These are phyloP conservation scores for Mechanitis mazaeus DNA, from an alignment of 2,888 invertebrate species.

Conservation along the genomic window DNA sequence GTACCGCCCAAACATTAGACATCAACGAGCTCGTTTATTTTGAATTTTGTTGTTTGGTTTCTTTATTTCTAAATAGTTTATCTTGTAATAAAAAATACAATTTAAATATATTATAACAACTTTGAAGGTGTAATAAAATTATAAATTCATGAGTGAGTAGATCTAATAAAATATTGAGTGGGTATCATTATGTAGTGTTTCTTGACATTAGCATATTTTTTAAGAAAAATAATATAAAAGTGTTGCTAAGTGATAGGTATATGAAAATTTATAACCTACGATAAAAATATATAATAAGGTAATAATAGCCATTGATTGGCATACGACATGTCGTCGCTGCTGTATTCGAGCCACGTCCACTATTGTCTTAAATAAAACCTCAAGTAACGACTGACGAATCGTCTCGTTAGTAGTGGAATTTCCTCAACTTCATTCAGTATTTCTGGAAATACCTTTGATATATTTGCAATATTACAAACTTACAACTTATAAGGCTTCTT, in stretches of 20 bases:
- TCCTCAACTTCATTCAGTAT: conserved; percentile 13
- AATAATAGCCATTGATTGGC: conserved; percentile 34
- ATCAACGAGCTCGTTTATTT: background rate
- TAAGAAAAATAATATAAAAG: too few relatives aligned
- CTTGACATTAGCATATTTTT: too few relatives aligned
- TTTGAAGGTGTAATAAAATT: too few relatives aligned
- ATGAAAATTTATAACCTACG: background rate
- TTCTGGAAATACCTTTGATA: background rate
- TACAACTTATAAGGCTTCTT: too few relatives aligned
- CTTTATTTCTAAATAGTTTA: background rate
- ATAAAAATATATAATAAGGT: background rate
- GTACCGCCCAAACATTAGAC: background rate
- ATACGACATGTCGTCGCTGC: conserved; percentile 8
- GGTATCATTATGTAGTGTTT: too few relatives aligned
- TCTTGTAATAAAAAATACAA: too few relatives aligned
- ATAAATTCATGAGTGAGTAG: too few relatives aligned
- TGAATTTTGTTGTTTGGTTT: background rate
- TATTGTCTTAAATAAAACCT: conserved; percentile 59
- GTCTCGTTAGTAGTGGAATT: conserved; percentile 42
- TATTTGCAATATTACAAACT: background rate
- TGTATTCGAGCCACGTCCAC: conserved; percentile 54
- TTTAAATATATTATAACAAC: too few relatives aligned
- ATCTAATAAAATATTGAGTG: too few relatives aligned
- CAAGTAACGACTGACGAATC: conserved; percentile 34
- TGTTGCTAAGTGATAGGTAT: too few relatives aligned